Percentiles rank a stretch among this genome's conserved stretches.
These are phyloP conservation scores for Menidia beryllina DNA, from an alignment of 2,113 vertebrate species.

Conservation along the genomic window DNA sequence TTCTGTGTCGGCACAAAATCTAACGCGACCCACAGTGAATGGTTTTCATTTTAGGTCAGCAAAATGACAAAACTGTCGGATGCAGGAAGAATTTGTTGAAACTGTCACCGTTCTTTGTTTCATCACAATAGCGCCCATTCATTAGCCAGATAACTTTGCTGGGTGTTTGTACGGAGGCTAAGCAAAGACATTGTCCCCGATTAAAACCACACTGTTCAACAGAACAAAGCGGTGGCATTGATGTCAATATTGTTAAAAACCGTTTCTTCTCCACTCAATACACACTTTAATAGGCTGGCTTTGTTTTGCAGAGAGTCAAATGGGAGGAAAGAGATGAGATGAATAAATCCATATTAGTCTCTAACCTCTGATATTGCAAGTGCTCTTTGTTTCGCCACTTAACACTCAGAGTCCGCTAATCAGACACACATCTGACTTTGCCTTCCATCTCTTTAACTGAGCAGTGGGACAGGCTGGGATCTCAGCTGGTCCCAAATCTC, in stretches of 20 bases:
- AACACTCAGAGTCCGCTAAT: slow-evolving; percentile 72
- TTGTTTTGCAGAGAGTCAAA: slow-evolving; percentile 73
- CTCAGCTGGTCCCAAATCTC: slow-evolving; percentile 58
- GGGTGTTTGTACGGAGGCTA: slow-evolving; percentile 53
- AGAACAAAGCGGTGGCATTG: slow-evolving; percentile 44
- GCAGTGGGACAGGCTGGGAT: slow-evolving; percentile 45
- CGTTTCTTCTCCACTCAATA: slow-evolving; percentile 75
- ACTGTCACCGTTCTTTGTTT: slow-evolving; percentile 7
- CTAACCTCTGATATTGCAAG: slow-evolving; percentile 71
- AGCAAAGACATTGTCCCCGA: slow-evolving; percentile 41
- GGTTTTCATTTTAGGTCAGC: slow-evolving; percentile 14
- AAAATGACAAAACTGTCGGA: slow-evolving; percentile 1
- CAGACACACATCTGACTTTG: slow-evolving; percentile 58
- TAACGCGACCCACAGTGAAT: background rate
- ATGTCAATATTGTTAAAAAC: slow-evolving; percentile 80
- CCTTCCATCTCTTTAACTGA: slow-evolving; percentile 50
- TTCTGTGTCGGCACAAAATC: background rate
- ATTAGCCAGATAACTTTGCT: slow-evolving; percentile 23
- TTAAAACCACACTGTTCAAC: slow-evolving; percentile 66
- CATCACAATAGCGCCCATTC: slow-evolving; percentile 24
- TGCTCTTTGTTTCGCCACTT: slow-evolving; percentile 72
- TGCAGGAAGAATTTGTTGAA: slow-evolving; percentile 20
- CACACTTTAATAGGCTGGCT: slow-evolving; percentile 73
- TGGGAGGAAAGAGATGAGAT: slow-evolving; percentile 69
- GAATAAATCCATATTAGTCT: slow-evolving; percentile 77